Base-by-base conservation (phyloP, 2,888 invertebrate species). In the Anagyrus pseudococci region DNA sequence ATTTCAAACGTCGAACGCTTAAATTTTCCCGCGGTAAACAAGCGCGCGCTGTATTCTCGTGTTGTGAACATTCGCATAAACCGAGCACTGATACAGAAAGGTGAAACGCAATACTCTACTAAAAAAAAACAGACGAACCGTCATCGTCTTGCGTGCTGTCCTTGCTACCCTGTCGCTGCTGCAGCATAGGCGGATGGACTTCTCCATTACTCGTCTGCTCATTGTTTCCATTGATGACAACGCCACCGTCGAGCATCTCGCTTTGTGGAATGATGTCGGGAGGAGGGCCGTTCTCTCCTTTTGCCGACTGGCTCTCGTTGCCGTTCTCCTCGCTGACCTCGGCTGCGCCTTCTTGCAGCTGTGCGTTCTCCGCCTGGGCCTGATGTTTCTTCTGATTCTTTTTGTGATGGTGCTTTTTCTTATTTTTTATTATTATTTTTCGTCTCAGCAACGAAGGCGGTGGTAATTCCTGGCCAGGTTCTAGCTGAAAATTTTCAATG, bases 401-500 rank as follows among this genome's bases (percentile, higher is more conserved):
- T 83, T 91, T 88, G 81, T 94, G 90, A 73, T 91, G 90, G 73
- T 94, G 93, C 77, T 95, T 94, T 83, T 96, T 96, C 83, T 97
- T 97, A 81, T 98, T 98, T 83, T 98, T 98, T 72, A 98, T 95
- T 69, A 98, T 93, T 72, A 98, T 97, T 83, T 96, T 97, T 70
- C 94, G 86, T 68, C 89, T 90, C 61, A 98, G 83, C 63, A 88
- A 76, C 40, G 90, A 87, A 1, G 97, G 97, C 57, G 96, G 92
- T 41, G 97, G 97, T 69, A 98, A 83, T 67, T 91, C 88, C 74
- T 87, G 83, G 79, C 93, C 94, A 43, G 85, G 82, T 71, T 87
- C 86, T 70, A 88, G 77, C 88, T 84, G 69, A 64, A 59, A 63
- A 37, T n/a, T n/a, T n/a, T n/a, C n/a, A n/a, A n/a, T 37, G 37